Conservation (phyloP, 2,113 vertebrate species). For the Emydura subglobosa region DNA sequence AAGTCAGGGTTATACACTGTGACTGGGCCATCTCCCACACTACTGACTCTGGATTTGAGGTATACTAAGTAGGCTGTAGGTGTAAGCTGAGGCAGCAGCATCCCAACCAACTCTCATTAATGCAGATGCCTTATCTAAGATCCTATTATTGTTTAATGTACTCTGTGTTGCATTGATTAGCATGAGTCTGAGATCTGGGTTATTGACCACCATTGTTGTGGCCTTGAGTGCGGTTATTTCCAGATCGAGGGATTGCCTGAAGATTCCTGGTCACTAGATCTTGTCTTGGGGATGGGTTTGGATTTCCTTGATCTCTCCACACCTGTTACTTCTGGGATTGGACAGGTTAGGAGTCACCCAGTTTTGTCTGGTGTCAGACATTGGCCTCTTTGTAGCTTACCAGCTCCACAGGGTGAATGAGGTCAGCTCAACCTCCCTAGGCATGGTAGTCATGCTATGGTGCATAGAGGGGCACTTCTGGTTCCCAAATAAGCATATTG, state of each 20-base stretch:
- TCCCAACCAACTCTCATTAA: neutral
- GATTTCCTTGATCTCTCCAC: neutral
- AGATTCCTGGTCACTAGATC: neutral
- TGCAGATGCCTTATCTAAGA: neutral
- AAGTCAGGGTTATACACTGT: neutral
- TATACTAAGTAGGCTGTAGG: neutral
- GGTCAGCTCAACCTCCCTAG: neutral
- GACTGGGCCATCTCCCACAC: neutral
- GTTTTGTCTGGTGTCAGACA: neutral
- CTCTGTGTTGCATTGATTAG: neutral
- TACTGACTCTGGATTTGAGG: neutral
- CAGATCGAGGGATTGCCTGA: rapidly evolving
- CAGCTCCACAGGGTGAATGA: neutral
- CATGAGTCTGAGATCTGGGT: neutral
- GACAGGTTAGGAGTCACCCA: neutral
- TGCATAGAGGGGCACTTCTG: neutral
- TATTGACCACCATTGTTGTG: neutral
- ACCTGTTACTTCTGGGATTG: neutral
- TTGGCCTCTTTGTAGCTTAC: rapidly evolving
- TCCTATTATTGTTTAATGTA: neutral
- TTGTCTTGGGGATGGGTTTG: neutral
- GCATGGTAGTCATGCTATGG: rapidly evolving
- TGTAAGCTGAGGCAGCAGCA: neutral
- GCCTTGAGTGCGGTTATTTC: neutral
- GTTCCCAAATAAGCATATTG: neutral